Percentiles rank a stretch among this genome's conserved stretches.
Evolutionary conservation across 2,797 vertebrate genomes (phyloP).

Genomic region (Petrocephalus sullivani): DNA sequence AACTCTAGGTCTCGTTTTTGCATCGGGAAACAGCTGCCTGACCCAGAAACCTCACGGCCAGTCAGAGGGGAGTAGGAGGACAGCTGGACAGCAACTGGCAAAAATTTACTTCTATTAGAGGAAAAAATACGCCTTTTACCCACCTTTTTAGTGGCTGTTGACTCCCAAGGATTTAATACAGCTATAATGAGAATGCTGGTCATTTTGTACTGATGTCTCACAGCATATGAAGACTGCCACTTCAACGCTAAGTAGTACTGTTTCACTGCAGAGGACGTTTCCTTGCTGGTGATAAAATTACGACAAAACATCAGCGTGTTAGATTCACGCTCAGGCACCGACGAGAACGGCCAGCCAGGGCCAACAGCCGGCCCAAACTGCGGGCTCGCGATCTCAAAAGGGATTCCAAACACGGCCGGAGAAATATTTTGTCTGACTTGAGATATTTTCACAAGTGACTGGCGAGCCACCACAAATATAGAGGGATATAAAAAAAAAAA

Average conservation of each 20-base stretch:
- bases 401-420: background rate
- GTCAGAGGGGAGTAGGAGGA: background rate
- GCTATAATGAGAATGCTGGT: background rate
- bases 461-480: background rate
- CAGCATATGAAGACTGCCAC: background rate
- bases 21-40: background rate
- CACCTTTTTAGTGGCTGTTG: background rate
- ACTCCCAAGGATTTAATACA: background rate
- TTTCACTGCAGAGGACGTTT: background rate
- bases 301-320: background rate
- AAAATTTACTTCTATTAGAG: background rate
- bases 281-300: background rate
- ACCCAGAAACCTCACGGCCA: background rate
- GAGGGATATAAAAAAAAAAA: background rate
- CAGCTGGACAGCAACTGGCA: background rate
- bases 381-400: background rate
- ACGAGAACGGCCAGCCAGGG: background rate
- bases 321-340: background rate
- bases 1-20: background rate
- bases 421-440: background rate
- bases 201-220: background rate
- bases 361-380: background rate
- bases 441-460: slow-evolving; percentile 15
- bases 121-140: background rate
- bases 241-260: background rate